Conservation (phyloP, 2,797 vertebrate species). For the Eutrigla gurnardus region DNA sequence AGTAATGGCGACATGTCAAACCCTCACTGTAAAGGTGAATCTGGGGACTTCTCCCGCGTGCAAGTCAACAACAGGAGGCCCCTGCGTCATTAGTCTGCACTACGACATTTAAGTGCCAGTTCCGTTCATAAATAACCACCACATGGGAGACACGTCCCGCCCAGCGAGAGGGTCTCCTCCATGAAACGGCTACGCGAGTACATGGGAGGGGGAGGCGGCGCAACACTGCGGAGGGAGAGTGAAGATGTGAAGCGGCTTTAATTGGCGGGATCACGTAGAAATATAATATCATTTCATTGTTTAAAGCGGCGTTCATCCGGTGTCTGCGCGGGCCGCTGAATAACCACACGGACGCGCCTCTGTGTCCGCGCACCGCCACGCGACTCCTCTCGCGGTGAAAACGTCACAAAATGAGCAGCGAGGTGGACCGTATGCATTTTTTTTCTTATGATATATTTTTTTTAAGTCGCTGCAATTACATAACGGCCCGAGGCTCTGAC, state of each 20-base stretch:
- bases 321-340: neutral
- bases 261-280: neutral
- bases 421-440: neutral
- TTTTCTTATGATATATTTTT: neutral
- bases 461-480: neutral
- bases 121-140: neutral
- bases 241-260: conserved; percentile 5
- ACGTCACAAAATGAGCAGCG: accelerated
- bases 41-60: too few species aligned
- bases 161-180: conserved; percentile 10
- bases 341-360: too few species aligned
- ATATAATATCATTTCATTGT: neutral
- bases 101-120: neutral
- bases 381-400: neutral
- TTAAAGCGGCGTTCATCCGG: neutral
- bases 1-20: neutral
- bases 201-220: neutral
- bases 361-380: neutral
- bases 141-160: neutral
- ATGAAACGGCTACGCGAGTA: conserved; percentile 54
- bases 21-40: neutral
- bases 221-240: conserved; percentile 6
- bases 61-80: neutral
- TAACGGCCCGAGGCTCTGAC: neutral
- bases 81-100: neutral